Base-by-base conservation (phyloP, 2,797 vertebrate genomes). In the Pangasius mekongensis region DNA sequence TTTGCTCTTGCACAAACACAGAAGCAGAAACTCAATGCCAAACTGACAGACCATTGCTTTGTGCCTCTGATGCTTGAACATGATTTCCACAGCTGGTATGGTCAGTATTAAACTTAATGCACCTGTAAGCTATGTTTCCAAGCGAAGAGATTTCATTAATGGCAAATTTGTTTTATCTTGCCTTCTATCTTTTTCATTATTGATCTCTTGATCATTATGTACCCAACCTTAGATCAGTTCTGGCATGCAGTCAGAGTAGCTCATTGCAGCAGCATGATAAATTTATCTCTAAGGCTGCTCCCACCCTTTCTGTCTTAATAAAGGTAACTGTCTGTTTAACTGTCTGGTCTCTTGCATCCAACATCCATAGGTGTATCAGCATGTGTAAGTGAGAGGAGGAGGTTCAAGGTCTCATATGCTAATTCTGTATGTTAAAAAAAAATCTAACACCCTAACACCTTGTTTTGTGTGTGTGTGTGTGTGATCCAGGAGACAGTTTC, bases 351-450 rank as follows among this genome's bases (percentile, higher is more conserved):
- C 66, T 7, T 84, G 11, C 18, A 43, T 58, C 52, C 43, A 67
- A 66, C 77, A 86, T 87, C 39, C 86, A 30, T 74, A 39, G 49
- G 14, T 73, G 30, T 39, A 39, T 82, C 13, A 86, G 47, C 64
- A 90, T 88, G n/a, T 80, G 58, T 83, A 67, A 87, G 67, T 87
- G n/a, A 20, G 69, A 66, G 24, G 43, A 43, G 1, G 58, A 54
- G 85, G 93, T 94, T 94, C 92, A 94, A 93, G 64, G 91, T 92
- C 93, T 95, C 91, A 94, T 86, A 86, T 62, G 56, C 56, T 90
- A 90, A 88, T 89, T 84, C 18, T 87, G 80, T 56, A 66, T 85
- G 80, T 16, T 1, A 30, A 30, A 58, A 77, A 91, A 77, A 85
- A 91, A 91, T 92, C 81, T 88, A 77, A 14, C 1, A n/a, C 90